Conservation (phyloP, 2,888 invertebrate genomes). For the Eupithecia inturbata region DNA sequence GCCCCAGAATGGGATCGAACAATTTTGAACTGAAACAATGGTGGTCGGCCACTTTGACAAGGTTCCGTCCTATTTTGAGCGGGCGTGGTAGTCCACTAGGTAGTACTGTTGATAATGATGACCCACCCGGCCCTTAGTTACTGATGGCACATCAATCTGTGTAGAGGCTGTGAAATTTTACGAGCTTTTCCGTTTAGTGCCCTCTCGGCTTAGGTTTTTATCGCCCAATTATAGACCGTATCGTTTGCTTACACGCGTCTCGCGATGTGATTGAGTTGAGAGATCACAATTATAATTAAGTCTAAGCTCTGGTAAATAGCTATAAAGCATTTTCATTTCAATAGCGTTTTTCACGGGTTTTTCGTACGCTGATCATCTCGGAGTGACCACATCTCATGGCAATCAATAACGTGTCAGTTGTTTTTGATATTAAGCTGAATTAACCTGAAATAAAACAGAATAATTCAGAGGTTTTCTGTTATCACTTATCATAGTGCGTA, state of each 20-base stretch:
- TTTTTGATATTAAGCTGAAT: no score
- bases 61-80: not conserved
- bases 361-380: no score
- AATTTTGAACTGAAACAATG: no score
- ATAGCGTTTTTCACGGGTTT: no score
- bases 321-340: no score
- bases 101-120: not conserved
- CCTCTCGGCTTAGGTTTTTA: constrained; percentile 63
- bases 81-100: not conserved
- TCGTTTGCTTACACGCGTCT: constrained; percentile 43
- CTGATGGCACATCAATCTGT: constrained; percentile 53
- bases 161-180: constrained; percentile 64
- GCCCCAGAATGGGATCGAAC: not conserved
- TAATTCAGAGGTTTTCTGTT: no score
- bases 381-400: no score
- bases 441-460: no score
- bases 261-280: constrained; percentile 11
- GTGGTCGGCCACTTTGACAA: not conserved
- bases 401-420: no score
- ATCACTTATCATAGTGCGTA: no score
- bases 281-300: not conserved
- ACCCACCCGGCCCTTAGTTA: constrained; percentile 3
- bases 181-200: constrained; percentile 69
- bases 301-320: not conserved
- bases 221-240: constrained; percentile 64